Base-by-base conservation (phyloP, 2,797 vertebrate species). In the Carapus acus region DNA sequence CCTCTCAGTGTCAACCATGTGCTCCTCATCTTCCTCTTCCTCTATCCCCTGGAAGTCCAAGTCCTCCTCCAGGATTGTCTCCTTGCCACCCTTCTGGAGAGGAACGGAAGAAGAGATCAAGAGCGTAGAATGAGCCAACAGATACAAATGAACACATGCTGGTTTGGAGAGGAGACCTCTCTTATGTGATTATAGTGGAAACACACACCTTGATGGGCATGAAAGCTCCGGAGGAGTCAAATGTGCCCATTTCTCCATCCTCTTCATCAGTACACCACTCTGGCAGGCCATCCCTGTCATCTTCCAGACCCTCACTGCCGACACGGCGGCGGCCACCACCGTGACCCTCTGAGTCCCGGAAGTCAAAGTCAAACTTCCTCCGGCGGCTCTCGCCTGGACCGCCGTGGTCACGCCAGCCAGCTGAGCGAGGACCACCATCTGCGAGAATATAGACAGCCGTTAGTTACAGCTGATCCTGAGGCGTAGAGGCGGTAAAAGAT, bases 231-330 rank as follows among this genome's bases (percentile, higher is more conserved):
- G 93, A 93, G 13, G 93, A 92, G 74, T 96, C 93, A 1, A 96
- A 96, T 13, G 93, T 96, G 54, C 93, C 92, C 93, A 94, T 92
- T 58, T 91, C 93, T 18, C 90, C 91, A 0, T 94, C 92, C 71
- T 92, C 93, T 14, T 96, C 93, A 0, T 96, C 92, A 3, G 92
- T 88, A 61, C 93, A 96, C 93, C 93, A 96, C 74, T 96, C 93
- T 0, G 93, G 93, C 64, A 95, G 87, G 17, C 91, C 92, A 0
- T 93, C 91, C 55, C 91, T 77, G 37, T 94, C 92, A 0, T 94
- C 93, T n/a, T 93, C 92, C 2, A 87, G 77, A 22, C 91, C 88
- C 2, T 92, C 92, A 1, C 90, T 90, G 36, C 89, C 88, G 9
- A 89, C 76, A 1, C 89, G 85, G 18, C 89, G 83, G 8, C 87